A percentile compares a stretch with the other conserved stretches of the same genome.
phyloP scores from a whole-genome alignment of 92 coral and sea anemone genomes.

The Nematostella vectensis region DNA sequence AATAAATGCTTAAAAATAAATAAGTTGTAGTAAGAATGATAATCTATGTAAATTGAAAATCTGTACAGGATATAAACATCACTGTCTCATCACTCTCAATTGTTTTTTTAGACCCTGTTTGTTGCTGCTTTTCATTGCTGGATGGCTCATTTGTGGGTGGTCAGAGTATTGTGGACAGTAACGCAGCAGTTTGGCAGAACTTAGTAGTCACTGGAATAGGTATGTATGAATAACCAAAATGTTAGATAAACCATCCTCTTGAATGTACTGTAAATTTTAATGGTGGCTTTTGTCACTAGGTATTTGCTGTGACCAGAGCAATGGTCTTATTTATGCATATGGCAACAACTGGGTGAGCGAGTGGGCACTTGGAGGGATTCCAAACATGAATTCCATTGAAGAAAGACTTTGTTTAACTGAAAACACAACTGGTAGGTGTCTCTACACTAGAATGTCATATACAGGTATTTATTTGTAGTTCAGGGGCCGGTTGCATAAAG shows the following conservation, averaged over 20 bases:
- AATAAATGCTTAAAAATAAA: too few relatives aligned
- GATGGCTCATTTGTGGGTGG: slow-evolving; percentile 64
- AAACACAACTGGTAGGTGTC: slow-evolving; percentile 12
- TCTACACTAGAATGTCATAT: too few relatives aligned
- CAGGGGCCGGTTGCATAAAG: too few relatives aligned
- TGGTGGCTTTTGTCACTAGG: too few relatives aligned
- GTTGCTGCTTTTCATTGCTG: slow-evolving; percentile 80
- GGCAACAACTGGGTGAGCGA: slow-evolving; percentile 52
- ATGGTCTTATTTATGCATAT: slow-evolving; percentile 65
- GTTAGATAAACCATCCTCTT: not conserved
- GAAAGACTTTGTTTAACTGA: slow-evolving; percentile 23
- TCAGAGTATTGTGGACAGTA: slow-evolving; percentile 50
- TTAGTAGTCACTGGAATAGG: slow-evolving; percentile 60
- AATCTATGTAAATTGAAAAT: too few relatives aligned
- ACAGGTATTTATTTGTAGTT: too few relatives aligned
- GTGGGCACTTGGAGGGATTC: slow-evolving; percentile 69
- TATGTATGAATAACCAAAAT: slow-evolving; percentile 5
- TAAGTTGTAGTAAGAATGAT: too few relatives aligned
- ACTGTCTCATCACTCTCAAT: too few relatives aligned
- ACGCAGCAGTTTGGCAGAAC: slow-evolving; percentile 45
- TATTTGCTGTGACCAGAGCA: slow-evolving; percentile 64
- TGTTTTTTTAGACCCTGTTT: slow-evolving; percentile 55
- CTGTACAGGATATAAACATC: too few relatives aligned
- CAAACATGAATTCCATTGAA: slow-evolving; percentile 50
- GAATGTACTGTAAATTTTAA: too few relatives aligned